phyloP scores from a whole-genome alignment of 2,797 vertebrate genomes.

The Lacerta agilis region DNA sequence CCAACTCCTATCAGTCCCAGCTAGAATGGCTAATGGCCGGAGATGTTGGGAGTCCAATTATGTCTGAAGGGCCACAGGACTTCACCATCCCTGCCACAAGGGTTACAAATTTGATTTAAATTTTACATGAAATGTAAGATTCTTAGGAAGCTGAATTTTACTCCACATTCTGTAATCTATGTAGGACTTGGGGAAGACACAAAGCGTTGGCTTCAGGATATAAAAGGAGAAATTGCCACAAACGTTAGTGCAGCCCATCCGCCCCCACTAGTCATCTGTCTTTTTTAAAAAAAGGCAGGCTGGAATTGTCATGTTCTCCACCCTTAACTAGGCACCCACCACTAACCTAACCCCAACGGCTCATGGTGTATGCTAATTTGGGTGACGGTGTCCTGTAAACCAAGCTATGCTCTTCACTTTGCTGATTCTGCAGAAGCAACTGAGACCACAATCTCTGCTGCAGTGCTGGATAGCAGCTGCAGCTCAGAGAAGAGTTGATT shows the following conservation, averaged over 20 bases:
- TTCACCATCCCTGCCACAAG: too few relatives aligned
- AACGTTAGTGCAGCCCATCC: neutral
- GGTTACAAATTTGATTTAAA: too few relatives aligned
- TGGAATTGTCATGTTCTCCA: neutral
- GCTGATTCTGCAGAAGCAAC: rapidly evolving
- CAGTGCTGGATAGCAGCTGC: rapidly evolving
- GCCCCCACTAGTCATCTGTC: neutral
- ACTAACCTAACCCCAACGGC: neutral
- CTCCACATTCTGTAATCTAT: neutral
- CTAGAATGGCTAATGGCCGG: too few relatives aligned
- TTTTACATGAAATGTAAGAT: neutral
- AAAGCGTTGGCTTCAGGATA: neutral
- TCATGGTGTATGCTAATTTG: rapidly evolving
- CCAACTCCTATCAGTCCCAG: too few relatives aligned
- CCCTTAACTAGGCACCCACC: neutral
- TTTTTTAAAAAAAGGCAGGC: too few relatives aligned
- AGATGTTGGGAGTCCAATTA: too few relatives aligned
- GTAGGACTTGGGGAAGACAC: neutral
- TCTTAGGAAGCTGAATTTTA: neutral
- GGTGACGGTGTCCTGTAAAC: neutral
- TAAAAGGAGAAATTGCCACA: neutral
- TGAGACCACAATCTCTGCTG: neutral
- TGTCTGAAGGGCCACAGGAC: too few relatives aligned
- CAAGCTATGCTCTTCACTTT: neutral
- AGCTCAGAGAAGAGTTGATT: rapidly evolving